A percentile compares a stretch with the other conserved stretches of the same genome.
Conservation (phyloP, 2,888 invertebrate genomes). For the Caenorhabditis sp. region DNA sequence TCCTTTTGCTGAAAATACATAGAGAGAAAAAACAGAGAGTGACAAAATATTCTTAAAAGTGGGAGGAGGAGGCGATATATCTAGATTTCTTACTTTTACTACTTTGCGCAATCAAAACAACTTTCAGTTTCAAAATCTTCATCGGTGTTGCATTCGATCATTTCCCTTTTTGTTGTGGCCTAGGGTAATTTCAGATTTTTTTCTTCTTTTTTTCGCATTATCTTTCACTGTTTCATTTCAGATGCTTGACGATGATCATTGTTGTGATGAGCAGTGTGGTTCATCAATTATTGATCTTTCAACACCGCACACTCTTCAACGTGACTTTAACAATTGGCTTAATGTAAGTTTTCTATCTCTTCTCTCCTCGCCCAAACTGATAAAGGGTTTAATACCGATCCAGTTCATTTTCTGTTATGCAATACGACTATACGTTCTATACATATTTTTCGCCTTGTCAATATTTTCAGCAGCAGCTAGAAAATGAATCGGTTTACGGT, state of each 20-base stretch:
- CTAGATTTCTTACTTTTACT: slow-evolving; percentile 29
- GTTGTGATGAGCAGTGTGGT: slow-evolving; percentile 40
- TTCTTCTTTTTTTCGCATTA: slow-evolving; percentile 18
- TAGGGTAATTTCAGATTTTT: slow-evolving; percentile 10
- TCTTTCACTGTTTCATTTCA: neutral
- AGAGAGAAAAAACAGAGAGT: slow-evolving; percentile 36
- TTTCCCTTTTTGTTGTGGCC: slow-evolving; percentile 8
- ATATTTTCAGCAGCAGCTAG: slow-evolving; percentile 10
- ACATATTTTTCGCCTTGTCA: slow-evolving; percentile 11
- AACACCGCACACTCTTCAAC: slow-evolving; percentile 60
- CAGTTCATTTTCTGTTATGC: slow-evolving; percentile 14
- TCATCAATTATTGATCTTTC: slow-evolving; percentile 62
- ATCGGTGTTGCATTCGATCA: slow-evolving; percentile 19
- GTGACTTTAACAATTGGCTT: slow-evolving; percentile 67
- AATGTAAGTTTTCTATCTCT: slow-evolving; percentile 45
- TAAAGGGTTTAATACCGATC: slow-evolving; percentile 1
- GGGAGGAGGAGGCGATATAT: slow-evolving; percentile 9
- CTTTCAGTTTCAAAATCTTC: slow-evolving; percentile 16
- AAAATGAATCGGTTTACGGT: neutral
- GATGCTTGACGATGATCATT: slow-evolving; percentile 14
- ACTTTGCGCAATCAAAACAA: slow-evolving; percentile 35
- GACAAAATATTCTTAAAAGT: slow-evolving; percentile 29
- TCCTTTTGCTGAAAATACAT: slow-evolving; percentile 19
- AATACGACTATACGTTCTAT: neutral
- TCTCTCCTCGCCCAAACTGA: neutral